Base-by-base conservation (phyloP, 2,888 invertebrate species). In the Catocala fraxini region DNA sequence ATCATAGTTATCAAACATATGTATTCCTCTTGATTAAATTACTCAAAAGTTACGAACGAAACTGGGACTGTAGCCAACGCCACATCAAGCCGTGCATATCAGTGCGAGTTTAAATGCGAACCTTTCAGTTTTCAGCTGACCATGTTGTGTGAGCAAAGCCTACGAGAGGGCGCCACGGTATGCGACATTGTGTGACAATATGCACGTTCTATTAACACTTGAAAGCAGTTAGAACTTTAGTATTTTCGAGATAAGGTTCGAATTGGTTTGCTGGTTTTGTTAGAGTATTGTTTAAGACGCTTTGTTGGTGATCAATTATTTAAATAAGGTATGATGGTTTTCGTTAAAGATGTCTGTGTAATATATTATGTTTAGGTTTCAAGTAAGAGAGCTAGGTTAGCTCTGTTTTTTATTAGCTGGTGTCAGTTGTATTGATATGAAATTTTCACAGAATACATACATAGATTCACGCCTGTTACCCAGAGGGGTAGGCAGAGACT, bases 111-210 rank as follows among this genome's bases (percentile, higher is more conserved):
- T 71, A 65, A 68, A 68, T 64, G 54, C 61, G 80, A 86, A 85
- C 82, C 84, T 82, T 87, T 81, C 83, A 84, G 87, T 67, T 83
- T 87, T 84, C 86, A 85, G 86, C 59, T 59, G 79, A 71, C 80
- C 65, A 81, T 77, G 75, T 86, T 68, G 84, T 88, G 67, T 75
- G 15, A n/a, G 45, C 51, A 33, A 45, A 51, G 60, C 64, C 63
- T 78, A 70, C 71, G 62, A 89, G 89, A 89, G 85, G 88, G 89
- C 87, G 89, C 71, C 81, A 68, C 63, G 45, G 12, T 62, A 58
- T 59, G 47, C 48, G 49, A 46, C 51, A 57, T 33, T 43, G 53
- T 15, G 11, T 56, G 45, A 51, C 39, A 56, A 42, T 48, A 51
- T 42, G 15, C 35, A 4, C 9, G 6, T 34, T 1, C 1, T 13